Evolutionary conservation across 2,797 vertebrate species (phyloP).

Genomic region (Enteromius anoplus): DNA sequence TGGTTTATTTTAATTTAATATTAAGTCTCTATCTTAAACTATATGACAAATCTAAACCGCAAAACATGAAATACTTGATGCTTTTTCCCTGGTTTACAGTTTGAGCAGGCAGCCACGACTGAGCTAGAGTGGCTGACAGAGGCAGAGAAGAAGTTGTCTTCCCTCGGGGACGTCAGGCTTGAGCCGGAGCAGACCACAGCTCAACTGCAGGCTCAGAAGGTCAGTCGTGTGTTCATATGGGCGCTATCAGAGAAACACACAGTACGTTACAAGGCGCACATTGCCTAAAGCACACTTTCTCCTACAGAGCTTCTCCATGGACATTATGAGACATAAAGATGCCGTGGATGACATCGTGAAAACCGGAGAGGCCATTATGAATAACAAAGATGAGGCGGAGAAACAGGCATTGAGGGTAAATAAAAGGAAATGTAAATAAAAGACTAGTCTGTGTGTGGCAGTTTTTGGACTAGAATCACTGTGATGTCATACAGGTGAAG

Average conservation of each 20-base stretch:
- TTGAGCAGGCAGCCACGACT: constrained; percentile 90
- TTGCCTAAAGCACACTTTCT: neutral
- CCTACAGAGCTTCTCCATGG: constrained; percentile 91
- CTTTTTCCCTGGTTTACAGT: constrained; percentile 75
- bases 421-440: constrained; percentile 8
- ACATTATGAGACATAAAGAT: constrained; percentile 97
- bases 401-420: constrained; percentile 85
- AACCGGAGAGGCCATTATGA: constrained; percentile 87
- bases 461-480: neutral
- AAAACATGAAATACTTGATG: neutral
- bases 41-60: neutral
- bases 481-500: constrained; percentile 78
- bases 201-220: constrained; percentile 98
- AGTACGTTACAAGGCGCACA: neutral
- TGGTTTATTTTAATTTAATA: neutral
- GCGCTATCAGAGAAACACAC: neutral
- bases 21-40: neutral
- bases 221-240: constrained; percentile 66
- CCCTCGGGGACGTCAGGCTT: constrained; percentile 89
- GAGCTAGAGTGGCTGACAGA: constrained; percentile 91
- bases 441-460: neutral
- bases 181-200: constrained; percentile 91
- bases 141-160: constrained; percentile 87
- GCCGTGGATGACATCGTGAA: constrained; percentile 90
- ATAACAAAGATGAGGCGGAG: constrained; percentile 86